These are phyloP conservation scores for Tapirus terrestris DNA, from an alignment of 2,113 vertebrate genomes.

Conservation along the genomic window DNA sequence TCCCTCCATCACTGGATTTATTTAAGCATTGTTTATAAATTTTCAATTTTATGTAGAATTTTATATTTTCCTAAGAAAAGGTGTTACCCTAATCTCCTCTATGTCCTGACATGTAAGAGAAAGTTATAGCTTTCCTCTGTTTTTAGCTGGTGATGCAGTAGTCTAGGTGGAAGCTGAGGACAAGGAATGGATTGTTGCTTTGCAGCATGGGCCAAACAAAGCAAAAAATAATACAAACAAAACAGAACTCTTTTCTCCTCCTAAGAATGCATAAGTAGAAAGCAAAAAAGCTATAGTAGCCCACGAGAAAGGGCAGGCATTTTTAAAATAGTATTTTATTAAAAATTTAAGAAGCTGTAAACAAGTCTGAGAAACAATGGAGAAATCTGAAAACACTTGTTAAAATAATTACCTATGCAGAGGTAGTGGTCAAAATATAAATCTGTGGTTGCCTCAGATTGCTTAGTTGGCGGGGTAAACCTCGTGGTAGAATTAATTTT, in stretches of 20 bases:
- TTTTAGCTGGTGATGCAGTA: background rate
- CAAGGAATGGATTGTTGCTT: background rate
- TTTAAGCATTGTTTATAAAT: background rate
- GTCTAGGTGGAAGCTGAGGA: background rate
- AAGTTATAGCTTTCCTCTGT: background rate
- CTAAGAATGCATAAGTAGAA: background rate
- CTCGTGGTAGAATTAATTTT: slow-evolving; percentile 45
- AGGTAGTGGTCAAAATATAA: background rate
- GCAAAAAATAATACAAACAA: background rate
- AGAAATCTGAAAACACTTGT: slow-evolving; percentile 40
- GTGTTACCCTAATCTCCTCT: background rate
- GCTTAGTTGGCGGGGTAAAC: slow-evolving; percentile 31
- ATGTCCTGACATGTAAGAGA: background rate
- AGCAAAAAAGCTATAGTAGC: background rate
- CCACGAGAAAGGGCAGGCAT: background rate
- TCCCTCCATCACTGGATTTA: background rate
- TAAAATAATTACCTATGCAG: slow-evolving; percentile 35
- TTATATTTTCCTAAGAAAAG: background rate
- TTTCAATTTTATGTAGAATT: background rate
- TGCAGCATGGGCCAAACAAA: background rate
- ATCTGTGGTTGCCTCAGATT: slow-evolving; percentile 31
- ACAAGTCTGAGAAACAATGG: slow-evolving; percentile 47
- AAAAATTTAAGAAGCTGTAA: slow-evolving; percentile 50
- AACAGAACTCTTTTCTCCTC: background rate
- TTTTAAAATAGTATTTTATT: slow-evolving; percentile 48